phyloP scores from a whole-genome alignment of 2,113 vertebrate genomes.

The Lagenorhynchus albirostris region DNA sequence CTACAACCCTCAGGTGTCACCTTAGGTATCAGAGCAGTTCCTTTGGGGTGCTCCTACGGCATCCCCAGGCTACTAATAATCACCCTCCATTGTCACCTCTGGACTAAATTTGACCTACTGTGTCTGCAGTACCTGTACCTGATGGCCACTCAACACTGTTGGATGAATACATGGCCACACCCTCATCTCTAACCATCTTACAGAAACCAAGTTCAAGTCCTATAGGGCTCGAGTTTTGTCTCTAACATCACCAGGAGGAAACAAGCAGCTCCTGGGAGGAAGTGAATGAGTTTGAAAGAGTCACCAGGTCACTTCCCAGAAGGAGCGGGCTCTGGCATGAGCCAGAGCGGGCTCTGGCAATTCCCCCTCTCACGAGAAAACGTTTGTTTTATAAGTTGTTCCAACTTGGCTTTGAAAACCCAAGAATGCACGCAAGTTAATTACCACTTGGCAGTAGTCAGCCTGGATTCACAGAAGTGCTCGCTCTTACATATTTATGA shows the following conservation, averaged over 20 bases:
- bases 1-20: background rate
- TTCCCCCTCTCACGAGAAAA: background rate
- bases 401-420: slow-evolving; percentile 19
- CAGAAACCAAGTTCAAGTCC: background rate
- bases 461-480: slow-evolving; percentile 15
- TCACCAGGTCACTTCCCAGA: background rate
- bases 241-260: background rate
- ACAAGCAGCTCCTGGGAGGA: background rate
- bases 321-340: background rate
- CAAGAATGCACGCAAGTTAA: background rate
- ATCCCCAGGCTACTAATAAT: background rate
- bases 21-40: background rate
- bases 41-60: background rate
- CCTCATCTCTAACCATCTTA: background rate
- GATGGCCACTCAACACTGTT: background rate
- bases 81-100: too few relatives aligned
- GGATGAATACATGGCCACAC: too few relatives aligned
- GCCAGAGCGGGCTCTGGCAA: too few relatives aligned
- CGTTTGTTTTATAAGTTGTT: background rate
- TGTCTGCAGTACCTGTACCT: background rate
- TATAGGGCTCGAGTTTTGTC: background rate
- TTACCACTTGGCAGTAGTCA: background rate
- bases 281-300: background rate
- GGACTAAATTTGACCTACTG: background rate
- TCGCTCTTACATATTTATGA: slow-evolving; percentile 27